A percentile compares a stretch with the other conserved stretches of the same genome.
Evolutionary conservation across 1,140 invertebrate genomes (phyloP).

Genomic region (Yoshiicerus persimilis): DNA sequence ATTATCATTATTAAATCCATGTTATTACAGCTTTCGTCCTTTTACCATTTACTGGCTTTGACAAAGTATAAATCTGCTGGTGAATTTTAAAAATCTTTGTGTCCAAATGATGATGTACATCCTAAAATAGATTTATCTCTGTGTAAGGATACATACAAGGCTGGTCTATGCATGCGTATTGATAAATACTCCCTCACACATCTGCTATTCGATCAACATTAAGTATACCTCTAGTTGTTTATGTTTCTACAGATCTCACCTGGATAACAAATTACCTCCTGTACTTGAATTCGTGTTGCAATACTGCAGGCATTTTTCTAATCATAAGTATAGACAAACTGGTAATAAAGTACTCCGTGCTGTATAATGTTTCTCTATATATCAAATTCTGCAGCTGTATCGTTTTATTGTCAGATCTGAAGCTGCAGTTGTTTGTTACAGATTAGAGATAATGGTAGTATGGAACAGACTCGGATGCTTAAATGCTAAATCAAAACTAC

Average conservation of each 20-base stretch:
- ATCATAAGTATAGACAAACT: neutral
- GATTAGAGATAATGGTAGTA: neutral
- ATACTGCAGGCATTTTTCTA: neutral
- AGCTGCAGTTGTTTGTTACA: neutral
- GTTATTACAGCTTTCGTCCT: neutral
- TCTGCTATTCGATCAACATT: neutral
- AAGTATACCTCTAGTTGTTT: neutral
- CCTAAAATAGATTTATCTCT: neutral
- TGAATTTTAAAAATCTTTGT: neutral
- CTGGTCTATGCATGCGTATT: neutral
- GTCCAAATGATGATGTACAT: neutral
- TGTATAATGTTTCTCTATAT: neutral
- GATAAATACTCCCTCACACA: neutral
- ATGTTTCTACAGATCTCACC: neutral
- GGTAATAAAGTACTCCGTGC: neutral
- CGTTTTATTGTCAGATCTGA: neutral
- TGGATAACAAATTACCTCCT: neutral
- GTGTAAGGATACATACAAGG: neutral
- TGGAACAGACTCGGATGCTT: neutral
- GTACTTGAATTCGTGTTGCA: no score
- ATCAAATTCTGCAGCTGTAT: neutral
- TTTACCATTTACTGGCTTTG: neutral
- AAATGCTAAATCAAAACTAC: neutral
- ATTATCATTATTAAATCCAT: neutral
- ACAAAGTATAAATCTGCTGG: neutral